phyloP scores from a whole-genome alignment of 2,113 vertebrate genomes.

The Pomatorhinus ruficollis region DNA sequence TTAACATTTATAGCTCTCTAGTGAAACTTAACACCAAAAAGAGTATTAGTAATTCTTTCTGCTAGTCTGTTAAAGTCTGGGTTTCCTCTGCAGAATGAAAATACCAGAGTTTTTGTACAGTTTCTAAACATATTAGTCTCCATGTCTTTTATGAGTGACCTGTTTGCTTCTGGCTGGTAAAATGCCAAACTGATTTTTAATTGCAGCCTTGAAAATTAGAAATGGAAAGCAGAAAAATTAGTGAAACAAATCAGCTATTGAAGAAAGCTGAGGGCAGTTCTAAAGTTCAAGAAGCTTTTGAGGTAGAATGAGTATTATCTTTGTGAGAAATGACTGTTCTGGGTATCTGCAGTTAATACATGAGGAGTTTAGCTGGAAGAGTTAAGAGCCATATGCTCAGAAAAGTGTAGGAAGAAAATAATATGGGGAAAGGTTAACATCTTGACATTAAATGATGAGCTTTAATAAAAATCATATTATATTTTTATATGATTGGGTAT shows the following conservation, averaged over 20 bases:
- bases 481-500: slow-evolving; percentile 26
- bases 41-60: background rate
- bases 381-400: slow-evolving; percentile 37
- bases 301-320: slow-evolving; percentile 55
- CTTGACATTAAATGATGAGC: slow-evolving; percentile 48
- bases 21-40: background rate
- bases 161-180: slow-evolving; percentile 37
- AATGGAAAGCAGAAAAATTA: slow-evolving; percentile 31
- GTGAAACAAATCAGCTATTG: slow-evolving; percentile 37
- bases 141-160: background rate
- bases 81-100: background rate
- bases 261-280: slow-evolving; percentile 65
- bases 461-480: slow-evolving; percentile 36
- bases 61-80: background rate
- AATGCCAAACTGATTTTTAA: slow-evolving; percentile 37
- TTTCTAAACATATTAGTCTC: background rate
- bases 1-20: background rate
- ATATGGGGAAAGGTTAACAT: slow-evolving; percentile 41
- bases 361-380: slow-evolving; percentile 28
- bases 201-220: slow-evolving; percentile 20
- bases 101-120: background rate
- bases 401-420: slow-evolving; percentile 58
- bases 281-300: slow-evolving; percentile 73
- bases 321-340: slow-evolving; percentile 65
- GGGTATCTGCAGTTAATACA: slow-evolving; percentile 52